phyloP scores from a whole-genome alignment of 1,140 invertebrate genomes.

The Melanaphis sacchari region DNA sequence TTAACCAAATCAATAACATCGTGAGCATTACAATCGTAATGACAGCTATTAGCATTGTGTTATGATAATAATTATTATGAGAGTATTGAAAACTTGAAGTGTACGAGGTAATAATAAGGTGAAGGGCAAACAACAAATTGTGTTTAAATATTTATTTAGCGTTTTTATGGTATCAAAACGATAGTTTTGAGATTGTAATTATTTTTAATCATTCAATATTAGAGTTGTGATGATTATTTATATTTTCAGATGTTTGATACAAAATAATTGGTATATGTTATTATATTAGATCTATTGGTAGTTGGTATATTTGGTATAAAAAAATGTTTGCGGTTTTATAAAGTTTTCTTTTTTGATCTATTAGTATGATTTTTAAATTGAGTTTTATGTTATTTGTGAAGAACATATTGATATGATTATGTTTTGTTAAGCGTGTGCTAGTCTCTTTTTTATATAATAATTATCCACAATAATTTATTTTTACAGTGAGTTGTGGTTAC shows the following conservation, averaged over 20 bases:
- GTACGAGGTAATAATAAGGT: neutral
- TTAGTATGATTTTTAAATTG: neutral
- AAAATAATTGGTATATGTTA: neutral
- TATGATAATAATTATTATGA: constrained; percentile 13
- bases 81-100: constrained; percentile 14
- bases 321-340: neutral
- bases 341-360: neutral
- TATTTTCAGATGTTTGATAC: neutral
- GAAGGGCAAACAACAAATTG: constrained; percentile 5
- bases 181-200: neutral
- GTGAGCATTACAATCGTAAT: neutral
- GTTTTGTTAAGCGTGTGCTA: neutral
- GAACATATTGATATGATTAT: neutral
- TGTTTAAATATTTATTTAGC: neutral
- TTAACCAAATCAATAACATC: neutral
- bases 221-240: neutral
- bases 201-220: neutral
- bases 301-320: neutral
- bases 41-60: constrained; percentile 19
- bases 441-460: neutral
- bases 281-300: neutral
- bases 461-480: neutral
- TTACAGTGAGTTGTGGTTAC: neutral
- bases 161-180: neutral
- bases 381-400: neutral